A percentile compares a stretch with the other conserved stretches of the same genome.
phyloP scores from a whole-genome alignment of 1,140 invertebrate species.

The Gryon sp. region DNA sequence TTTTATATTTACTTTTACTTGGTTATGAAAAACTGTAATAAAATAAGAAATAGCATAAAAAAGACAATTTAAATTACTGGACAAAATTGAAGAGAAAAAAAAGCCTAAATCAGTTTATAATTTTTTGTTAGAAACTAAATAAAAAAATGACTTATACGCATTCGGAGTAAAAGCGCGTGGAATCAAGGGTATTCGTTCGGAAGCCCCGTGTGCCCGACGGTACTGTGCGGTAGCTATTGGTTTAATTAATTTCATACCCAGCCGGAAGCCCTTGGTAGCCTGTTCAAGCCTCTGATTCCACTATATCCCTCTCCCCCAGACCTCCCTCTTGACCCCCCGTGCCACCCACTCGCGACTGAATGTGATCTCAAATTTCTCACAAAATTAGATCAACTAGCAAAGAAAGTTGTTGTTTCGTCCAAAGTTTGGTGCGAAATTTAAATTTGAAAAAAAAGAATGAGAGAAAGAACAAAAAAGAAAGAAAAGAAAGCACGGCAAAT shows the following conservation, averaged over 20 bases:
- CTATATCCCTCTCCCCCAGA: neutral
- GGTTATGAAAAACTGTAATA: too few relatives aligned
- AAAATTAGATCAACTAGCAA: conserved; percentile 25
- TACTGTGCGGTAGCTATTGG: conserved; percentile 58
- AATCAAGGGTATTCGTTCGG: conserved; percentile 58
- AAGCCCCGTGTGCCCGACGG: conserved; percentile 55
- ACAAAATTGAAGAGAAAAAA: neutral
- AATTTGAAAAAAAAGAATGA: conserved; percentile 15
- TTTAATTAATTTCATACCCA: conserved; percentile 70
- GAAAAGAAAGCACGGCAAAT: too few relatives aligned
- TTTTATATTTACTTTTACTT: too few relatives aligned
- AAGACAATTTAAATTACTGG: too few relatives aligned
- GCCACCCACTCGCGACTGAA: too few relatives aligned
- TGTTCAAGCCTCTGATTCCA: conserved; percentile 42
- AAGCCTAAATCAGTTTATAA: too few relatives aligned
- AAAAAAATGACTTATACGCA: conserved; percentile 6
- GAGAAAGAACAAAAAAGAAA: too few relatives aligned
- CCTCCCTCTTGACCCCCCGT: neutral
- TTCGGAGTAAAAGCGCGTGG: conserved; percentile 22
- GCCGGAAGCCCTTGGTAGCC: conserved; percentile 64
- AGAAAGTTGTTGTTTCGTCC: too few relatives aligned
- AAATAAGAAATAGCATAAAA: too few relatives aligned
- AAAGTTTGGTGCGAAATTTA: conserved; percentile 16
- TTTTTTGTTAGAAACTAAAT: too few relatives aligned
- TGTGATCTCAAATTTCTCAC: conserved; percentile 40